Base-by-base conservation (phyloP, 2,888 invertebrate species). In the Selenia dentaria region DNA sequence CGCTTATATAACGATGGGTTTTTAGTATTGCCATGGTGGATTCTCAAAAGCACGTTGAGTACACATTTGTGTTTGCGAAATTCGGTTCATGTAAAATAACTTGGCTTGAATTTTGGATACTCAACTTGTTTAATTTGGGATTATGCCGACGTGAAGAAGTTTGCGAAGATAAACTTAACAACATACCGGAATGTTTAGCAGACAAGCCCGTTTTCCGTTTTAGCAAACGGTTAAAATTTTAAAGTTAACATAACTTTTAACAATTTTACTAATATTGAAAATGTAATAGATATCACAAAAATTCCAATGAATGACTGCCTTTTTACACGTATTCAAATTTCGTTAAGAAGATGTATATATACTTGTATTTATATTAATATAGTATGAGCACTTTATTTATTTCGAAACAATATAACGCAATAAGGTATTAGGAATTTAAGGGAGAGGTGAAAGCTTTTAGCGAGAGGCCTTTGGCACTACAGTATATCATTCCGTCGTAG, bases 81-180 rank as follows among this genome's bases (percentile, higher is more conserved):
- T 62, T 54, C 45, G 63, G 68, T 67, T 66, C 57, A 66, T 68
- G 65, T 74, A 70, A 65, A 66, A 72, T 74, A 68, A 62, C 56
- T 66, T 63, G 58, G 61, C 59, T 53, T 61, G 64, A 62, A 61
- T 62, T 50, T 53, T 43, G 25, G 18, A 34, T 43, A 43, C 51
- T 41, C 25, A 53, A 60, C 50, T 67, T 69, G 65, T 67, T 73
- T 67, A 68, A 59, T 69, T 66, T 68, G 52, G 57, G 57, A 66
- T 66, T 73, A 53, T 57, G 59, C 62, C 54, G 58, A 61, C 55
- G 59, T 61, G 59, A 64, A 61, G 51, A 58, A 64, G 64, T 65
- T 67, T 58, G 60, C 54, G 51, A 56, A 59, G 60, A 54, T 51
- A 47, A 64, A 66, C 64, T 70, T 59, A n/a, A n/a, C n/a, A n/a